Evolutionary conservation across 2,797 vertebrate species (phyloP).

Genomic region (Chrysocyon brachyurus): DNA sequence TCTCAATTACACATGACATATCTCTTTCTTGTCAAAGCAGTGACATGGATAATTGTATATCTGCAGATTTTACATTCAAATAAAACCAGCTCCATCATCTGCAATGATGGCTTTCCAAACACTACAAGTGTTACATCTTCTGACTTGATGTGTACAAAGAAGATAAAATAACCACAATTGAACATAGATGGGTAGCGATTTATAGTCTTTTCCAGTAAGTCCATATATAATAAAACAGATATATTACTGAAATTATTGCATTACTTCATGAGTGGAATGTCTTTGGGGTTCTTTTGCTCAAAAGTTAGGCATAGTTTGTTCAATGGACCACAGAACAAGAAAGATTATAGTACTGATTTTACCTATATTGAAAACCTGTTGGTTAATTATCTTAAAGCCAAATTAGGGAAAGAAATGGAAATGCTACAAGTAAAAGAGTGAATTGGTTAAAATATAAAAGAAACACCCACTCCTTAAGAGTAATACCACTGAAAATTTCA

Average conservation of each 20-base stretch:
- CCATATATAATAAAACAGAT: not conserved
- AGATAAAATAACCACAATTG: not conserved
- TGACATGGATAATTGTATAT: not conserved
- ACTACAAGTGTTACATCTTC: not conserved
- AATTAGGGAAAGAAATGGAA: not conserved
- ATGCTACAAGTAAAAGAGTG: not conserved
- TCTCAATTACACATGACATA: not conserved
- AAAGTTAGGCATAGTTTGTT: not conserved
- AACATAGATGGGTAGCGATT: not conserved
- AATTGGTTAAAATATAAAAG: slow-evolving; percentile 3
- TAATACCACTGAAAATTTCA: not conserved
- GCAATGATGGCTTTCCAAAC: not conserved
- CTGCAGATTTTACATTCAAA: not conserved
- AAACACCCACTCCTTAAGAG: not conserved
- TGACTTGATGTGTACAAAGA: slow-evolving; percentile 25
- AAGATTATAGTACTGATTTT: not conserved
- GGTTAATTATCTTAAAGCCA: not conserved
- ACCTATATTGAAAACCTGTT: not conserved
- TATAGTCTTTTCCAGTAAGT: not conserved
- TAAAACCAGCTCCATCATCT: not conserved
- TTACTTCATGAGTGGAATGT: not conserved
- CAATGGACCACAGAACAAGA: not conserved
- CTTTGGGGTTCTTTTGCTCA: not conserved
- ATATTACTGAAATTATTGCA: not conserved
- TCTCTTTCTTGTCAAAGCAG: not conserved